These are phyloP conservation scores for Tipula confusa DNA, from an alignment of 2,888 invertebrate species.

Conservation along the genomic window DNA sequence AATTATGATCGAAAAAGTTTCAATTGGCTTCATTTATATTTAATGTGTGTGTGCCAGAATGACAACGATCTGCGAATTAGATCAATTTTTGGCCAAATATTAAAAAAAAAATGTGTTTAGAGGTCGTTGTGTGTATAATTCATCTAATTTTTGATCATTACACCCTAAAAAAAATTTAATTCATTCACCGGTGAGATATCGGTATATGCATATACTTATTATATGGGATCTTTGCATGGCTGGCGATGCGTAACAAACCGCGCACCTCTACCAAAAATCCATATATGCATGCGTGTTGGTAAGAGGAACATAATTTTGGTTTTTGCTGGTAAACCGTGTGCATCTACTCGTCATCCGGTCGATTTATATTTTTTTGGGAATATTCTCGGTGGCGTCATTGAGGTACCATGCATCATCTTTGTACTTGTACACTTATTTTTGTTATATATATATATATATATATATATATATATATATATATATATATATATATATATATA, in stretches of 20 bases:
- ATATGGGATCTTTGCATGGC: conserved; percentile 8
- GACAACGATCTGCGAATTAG: not conserved
- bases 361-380: not conserved
- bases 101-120: too few relatives aligned
- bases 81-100: not conserved
- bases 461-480: too few relatives aligned
- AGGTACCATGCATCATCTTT: too few relatives aligned
- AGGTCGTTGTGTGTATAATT: not conserved
- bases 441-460: too few relatives aligned
- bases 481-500: too few relatives aligned
- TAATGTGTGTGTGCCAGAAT: not conserved
- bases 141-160: conserved; percentile 12
- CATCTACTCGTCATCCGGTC: not conserved
- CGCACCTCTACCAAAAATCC: not conserved
- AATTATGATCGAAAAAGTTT: not conserved
- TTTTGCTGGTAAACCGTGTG: not conserved
- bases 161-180: not conserved
- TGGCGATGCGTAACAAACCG: conserved; percentile 25
- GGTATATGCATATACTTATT: not conserved
- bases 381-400: not conserved
- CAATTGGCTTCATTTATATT: not conserved
- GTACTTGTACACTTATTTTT: too few relatives aligned
- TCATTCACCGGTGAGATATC: not conserved
- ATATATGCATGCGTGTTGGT: too few relatives aligned
- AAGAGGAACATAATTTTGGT: not conserved